phyloP scores from a whole-genome alignment of 2,797 vertebrate species.

The Ispidina lecontei region DNA sequence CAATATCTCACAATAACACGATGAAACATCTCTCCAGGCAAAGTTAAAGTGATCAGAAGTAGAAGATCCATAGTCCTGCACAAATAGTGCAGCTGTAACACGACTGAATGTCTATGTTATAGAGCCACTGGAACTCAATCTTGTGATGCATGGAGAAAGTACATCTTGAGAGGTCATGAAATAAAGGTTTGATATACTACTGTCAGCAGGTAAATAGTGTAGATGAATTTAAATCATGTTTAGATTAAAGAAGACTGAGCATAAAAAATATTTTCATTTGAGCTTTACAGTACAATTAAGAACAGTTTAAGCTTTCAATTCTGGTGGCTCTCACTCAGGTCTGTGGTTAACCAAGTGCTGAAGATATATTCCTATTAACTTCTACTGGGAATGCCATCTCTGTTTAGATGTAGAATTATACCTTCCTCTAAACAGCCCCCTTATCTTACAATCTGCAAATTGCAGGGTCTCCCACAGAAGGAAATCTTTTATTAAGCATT shows the following conservation, averaged over 20 bases:
- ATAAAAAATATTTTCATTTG: constrained; percentile 68
- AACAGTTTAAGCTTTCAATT: constrained; percentile 60
- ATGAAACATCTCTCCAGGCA: background rate
- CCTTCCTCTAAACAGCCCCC: constrained; percentile 52
- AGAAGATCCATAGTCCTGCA: background rate
- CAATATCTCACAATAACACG: rapidly evolving
- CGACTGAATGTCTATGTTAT: rapidly evolving
- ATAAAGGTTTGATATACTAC: constrained; percentile 1
- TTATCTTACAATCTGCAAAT: constrained; percentile 75
- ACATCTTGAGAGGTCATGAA: background rate
- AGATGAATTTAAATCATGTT: constrained; percentile 53
- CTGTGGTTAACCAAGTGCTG: constrained; percentile 68
- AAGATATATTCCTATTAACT: constrained; percentile 53
- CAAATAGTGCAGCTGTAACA: background rate
- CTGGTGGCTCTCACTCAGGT: constrained; percentile 59
- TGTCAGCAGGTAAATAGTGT: constrained; percentile 18
- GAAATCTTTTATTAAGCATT: constrained; percentile 86
- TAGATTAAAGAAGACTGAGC: constrained; percentile 53
- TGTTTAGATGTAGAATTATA: constrained; percentile 51
- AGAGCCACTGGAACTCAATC: background rate
- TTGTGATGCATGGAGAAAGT: background rate
- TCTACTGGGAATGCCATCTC: constrained; percentile 56
- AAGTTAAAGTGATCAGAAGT: background rate
- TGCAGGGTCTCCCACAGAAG: constrained; percentile 79
- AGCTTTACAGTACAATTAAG: constrained; percentile 69